phyloP scores from a whole-genome alignment of 2,113 vertebrate species.

The Clinocottus analis region DNA sequence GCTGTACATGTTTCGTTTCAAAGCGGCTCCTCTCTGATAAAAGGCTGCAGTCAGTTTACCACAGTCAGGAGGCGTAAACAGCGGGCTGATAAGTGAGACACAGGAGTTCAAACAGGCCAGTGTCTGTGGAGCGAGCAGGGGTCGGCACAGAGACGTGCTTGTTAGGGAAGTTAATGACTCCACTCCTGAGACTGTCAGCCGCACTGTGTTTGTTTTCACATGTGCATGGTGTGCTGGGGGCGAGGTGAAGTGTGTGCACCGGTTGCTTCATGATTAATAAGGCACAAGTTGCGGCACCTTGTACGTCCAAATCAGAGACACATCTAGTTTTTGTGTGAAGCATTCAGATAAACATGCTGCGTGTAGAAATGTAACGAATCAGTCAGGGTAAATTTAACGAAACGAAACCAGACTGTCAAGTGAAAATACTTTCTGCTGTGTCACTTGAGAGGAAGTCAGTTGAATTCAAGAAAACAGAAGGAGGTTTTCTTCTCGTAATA shows the following conservation, averaged over 20 bases:
- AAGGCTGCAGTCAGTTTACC: conserved; percentile 18
- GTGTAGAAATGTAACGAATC: not conserved
- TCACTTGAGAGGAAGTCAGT: not conserved
- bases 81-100: conserved; percentile 64
- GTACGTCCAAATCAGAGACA: conserved; percentile 30
- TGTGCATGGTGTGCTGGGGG: conserved; percentile 2
- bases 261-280: conserved; percentile 7
- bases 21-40: conserved; percentile 50
- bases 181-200: conserved; percentile 37
- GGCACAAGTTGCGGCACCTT: conserved; percentile 42
- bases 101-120: conserved; percentile 52
- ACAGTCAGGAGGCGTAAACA: conserved; percentile 23
- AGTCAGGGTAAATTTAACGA: not conserved
- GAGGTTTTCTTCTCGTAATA: not conserved
- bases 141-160: conserved; percentile 54
- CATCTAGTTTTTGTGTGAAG: not conserved
- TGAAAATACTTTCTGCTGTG: not conserved
- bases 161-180: conserved; percentile 64
- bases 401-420: not conserved
- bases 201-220: conserved; percentile 42
- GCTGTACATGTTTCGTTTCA: not conserved
- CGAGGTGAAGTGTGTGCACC: not conserved
- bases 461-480: not conserved
- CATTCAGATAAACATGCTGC: not conserved
- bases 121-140: conserved; percentile 32